Percentiles rank a stretch among this genome's conserved stretches.
phyloP scores from a whole-genome alignment of 1,140 invertebrate species.

The Theocolax elegans region DNA sequence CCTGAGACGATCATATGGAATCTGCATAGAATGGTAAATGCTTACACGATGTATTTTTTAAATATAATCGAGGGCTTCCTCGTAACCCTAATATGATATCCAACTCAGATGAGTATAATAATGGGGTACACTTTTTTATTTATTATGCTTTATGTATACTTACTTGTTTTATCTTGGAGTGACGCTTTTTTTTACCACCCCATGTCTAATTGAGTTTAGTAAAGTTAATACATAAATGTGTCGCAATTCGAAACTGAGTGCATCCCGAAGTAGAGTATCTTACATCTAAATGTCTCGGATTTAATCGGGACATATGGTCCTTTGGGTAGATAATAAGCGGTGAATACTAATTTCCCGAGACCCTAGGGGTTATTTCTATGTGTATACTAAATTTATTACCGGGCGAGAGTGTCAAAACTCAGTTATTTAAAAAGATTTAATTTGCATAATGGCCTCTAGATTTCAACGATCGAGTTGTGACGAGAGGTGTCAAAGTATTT shows the following conservation, averaged over 20 bases:
- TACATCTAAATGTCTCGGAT: not conserved
- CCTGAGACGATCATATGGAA: not conserved
- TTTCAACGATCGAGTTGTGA: too few species aligned
- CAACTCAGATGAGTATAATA: too few species aligned
- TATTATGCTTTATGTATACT: too few species aligned
- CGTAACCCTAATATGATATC: not conserved
- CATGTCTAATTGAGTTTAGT: too few species aligned
- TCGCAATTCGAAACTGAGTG: not conserved
- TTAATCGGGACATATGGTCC: slow-evolving; percentile 28
- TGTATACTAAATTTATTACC: slow-evolving; percentile 9
- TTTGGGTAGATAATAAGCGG: slow-evolving; percentile 26
- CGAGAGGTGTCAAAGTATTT: too few species aligned
- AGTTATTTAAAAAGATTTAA: not conserved
- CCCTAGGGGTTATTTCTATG: not conserved
- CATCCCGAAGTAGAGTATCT: slow-evolving; percentile 10
- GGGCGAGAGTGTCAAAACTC: slow-evolving; percentile 26
- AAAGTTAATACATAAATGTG: too few species aligned
- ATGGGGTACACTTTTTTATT: too few species aligned
- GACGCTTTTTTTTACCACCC: too few species aligned
- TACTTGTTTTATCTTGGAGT: too few species aligned
- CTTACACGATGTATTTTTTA: not conserved
- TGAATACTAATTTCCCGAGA: slow-evolving; percentile 26
- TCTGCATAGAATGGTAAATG: slow-evolving; percentile 21
- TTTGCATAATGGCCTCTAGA: too few species aligned
- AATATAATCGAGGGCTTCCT: too few species aligned